Conservation (phyloP, 2,797 vertebrate genomes). For the Thripadectes ignobilis region DNA sequence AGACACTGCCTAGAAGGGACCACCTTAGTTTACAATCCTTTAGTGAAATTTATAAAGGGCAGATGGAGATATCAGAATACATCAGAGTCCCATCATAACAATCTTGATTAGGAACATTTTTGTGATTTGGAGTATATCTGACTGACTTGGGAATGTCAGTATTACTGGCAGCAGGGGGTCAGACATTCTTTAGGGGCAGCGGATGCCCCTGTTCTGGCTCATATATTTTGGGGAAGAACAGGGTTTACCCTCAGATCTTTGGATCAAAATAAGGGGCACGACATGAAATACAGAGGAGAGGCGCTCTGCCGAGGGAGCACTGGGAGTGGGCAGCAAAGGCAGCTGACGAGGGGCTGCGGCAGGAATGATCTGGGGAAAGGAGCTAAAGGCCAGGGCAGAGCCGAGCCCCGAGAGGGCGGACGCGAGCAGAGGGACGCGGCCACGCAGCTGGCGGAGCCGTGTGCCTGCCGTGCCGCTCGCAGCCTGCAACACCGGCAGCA, state of each 20-base stretch:
- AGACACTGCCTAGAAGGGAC: not conserved
- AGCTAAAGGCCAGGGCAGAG: not conserved
- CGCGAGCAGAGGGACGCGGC: not conserved
- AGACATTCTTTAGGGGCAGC: not conserved
- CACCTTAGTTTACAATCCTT: not conserved
- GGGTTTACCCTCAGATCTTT: not conserved
- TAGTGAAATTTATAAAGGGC: not conserved
- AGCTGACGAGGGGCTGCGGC: not conserved
- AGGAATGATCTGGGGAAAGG: not conserved
- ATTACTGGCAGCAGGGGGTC: not conserved
- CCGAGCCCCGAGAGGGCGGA: not conserved
- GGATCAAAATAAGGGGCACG: not conserved
- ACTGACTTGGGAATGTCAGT: not conserved
- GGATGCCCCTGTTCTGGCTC: not conserved
- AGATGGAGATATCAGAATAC: not conserved
- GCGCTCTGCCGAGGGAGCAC: not conserved
- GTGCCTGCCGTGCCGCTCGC: not conserved
- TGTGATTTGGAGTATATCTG: not conserved
- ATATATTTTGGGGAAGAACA: rapidly evolving
- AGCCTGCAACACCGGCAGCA: rapidly evolving
- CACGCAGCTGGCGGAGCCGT: not conserved
- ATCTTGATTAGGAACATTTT: not conserved
- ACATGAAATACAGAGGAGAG: rapidly evolving
- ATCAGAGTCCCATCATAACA: not conserved
- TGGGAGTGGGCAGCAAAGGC: not conserved